Conservation (phyloP, 2,113 vertebrate genomes). For the Rhea pennata region DNA sequence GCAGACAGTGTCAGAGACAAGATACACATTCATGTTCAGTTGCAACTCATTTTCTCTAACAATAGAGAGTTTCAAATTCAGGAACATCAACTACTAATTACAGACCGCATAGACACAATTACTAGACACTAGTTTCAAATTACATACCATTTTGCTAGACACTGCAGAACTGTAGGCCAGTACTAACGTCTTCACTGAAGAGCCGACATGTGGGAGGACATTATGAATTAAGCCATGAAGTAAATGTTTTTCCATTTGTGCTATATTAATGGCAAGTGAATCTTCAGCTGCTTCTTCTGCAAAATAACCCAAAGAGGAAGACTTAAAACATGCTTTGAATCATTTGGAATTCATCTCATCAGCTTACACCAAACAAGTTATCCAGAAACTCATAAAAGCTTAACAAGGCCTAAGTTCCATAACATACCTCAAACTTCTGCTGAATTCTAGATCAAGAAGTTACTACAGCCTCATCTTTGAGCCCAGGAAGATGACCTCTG, state of each 20-base stretch:
- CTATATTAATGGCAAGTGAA: slow-evolving; percentile 83
- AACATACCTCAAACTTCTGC: not conserved
- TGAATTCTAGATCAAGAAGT: not conserved
- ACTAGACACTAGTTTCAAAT: not conserved
- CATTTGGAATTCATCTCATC: not conserved
- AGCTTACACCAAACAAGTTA: not conserved
- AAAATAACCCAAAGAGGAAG: slow-evolving; percentile 19
- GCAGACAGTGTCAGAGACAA: not conserved
- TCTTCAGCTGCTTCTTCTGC: slow-evolving; percentile 85
- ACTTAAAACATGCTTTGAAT: not conserved
- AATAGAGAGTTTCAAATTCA: not conserved
- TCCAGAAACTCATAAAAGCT: not conserved
- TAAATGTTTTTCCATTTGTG: slow-evolving; percentile 89
- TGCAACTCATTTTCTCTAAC: not conserved
- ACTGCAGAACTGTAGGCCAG: slow-evolving; percentile 93
- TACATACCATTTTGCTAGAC: slow-evolving; percentile 95
- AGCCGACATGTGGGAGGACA: slow-evolving; percentile 88
- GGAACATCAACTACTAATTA: not conserved
- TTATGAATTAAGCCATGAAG: slow-evolving; percentile 92
- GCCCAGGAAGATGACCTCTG: no score
- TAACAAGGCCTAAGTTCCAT: not conserved
- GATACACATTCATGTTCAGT: not conserved
- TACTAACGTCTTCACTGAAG: slow-evolving; percentile 90
- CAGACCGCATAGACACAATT: not conserved
- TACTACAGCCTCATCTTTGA: not conserved